Conservation (phyloP, 2,888 invertebrate species). For the Ormia ochracea region DNA sequence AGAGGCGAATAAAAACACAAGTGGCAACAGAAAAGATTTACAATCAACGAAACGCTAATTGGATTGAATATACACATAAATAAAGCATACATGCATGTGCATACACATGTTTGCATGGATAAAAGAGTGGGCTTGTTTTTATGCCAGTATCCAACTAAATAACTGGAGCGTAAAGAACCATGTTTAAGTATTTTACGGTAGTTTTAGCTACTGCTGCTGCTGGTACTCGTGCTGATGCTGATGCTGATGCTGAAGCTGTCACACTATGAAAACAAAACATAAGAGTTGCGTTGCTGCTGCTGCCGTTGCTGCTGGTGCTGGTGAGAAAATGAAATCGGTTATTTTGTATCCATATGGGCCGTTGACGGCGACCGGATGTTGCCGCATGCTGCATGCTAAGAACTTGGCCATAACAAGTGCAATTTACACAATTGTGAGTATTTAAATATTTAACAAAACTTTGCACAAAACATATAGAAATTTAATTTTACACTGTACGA, state of each 20-base stretch:
- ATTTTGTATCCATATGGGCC: conserved; percentile 79
- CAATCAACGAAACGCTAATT: conserved; percentile 5
- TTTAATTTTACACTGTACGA: background rate
- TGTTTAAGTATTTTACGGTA: conserved; percentile 35
- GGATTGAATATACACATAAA: background rate
- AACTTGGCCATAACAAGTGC: conserved; percentile 85
- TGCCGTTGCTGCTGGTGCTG: conserved; percentile 66
- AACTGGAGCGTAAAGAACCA: conserved; percentile 48
- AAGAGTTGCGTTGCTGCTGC: conserved; percentile 66
- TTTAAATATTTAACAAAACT: conserved; percentile 19
- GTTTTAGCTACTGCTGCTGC: background rate
- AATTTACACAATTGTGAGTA: conserved; percentile 84
- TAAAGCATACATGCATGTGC: background rate
- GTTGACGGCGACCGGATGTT: conserved; percentile 78
- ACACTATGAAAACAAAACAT: conserved; percentile 71
- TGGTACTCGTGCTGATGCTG: conserved; percentile 62
- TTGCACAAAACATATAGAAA: background rate
- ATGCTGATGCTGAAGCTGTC: conserved; percentile 65
- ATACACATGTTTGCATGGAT: background rate
- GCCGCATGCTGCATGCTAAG: conserved; percentile 83
- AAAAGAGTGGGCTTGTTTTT: background rate
- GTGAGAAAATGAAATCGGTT: conserved; percentile 78
- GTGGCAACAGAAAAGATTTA: conserved; percentile 24
- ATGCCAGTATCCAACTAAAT: conserved; percentile 6
- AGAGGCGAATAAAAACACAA: conserved; percentile 12